Evolutionary conservation across 2,113 vertebrate genomes (phyloP), one percentile per base, ranked within the genome.

Genomic region (Ovis canadensis): DNA sequence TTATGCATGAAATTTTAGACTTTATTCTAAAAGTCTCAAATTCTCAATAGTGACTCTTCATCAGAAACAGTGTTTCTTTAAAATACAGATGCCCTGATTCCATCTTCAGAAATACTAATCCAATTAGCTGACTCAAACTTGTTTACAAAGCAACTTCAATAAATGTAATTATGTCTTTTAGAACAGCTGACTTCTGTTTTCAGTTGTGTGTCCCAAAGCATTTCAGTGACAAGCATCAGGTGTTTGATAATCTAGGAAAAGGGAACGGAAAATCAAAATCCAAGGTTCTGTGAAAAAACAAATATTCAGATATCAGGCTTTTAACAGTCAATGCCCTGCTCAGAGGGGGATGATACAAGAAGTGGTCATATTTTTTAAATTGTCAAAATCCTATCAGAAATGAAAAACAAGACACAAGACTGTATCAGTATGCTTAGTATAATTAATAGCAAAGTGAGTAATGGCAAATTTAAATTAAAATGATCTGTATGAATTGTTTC

Each of bases 381-480:
- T 3, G 94, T 90, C 45, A 85, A 62, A 97, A 88, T 81, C 74
- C 3, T 80, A 19, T 88, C 82, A 13, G 88, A 94, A 91, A 87
- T 33, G 33, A 27, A 87, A 97, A 90, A 36, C 29, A 81, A 45
- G 15, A 29, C 60, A 23, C 48, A 88, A 57, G 12, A 2, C 29
- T 80, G 43, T 95, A 19, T 91, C 29, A 55, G 0, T 84, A 25
- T 60, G 7, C 55, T 55, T 88, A 95, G 16, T 92, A 55, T 17
- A 87, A 45, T 90, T 90, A 96, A 86, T 85, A 90, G 21, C 50
- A 54, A 71, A 91, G 57, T 82, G 45, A 92, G 21, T 60, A 88
- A 36, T 59, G 81, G 16, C 15, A 97, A 52, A 93, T 89, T 78
- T 96, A 54, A 92, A 83, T 88, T 96, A 91, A 96, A 78, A 71